A percentile compares a stretch with the other conserved stretches of the same genome.
Conservation (phyloP, 2,113 vertebrate genomes). For the Furnarius figulus region DNA sequence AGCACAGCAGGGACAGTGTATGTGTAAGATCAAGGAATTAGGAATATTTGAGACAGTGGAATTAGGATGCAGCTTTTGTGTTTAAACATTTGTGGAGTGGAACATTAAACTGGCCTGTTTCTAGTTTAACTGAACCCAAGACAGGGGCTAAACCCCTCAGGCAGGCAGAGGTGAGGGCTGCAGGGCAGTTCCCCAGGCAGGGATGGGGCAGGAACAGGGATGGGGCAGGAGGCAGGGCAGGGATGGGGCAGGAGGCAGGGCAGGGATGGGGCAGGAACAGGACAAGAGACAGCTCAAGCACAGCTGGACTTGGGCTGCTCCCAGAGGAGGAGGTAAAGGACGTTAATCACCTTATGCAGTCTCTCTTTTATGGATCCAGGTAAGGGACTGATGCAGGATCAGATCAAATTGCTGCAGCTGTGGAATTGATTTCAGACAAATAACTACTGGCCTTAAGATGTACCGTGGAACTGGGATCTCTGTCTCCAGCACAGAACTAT, state of each 20-base stretch:
- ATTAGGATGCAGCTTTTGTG: not conserved
- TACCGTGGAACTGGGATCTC: rapidly evolving
- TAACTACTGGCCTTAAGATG: not conserved
- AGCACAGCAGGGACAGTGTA: rapidly evolving
- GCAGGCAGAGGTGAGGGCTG: not conserved
- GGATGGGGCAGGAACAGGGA: no score
- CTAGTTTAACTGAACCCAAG: not conserved
- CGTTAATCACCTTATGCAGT: not conserved
- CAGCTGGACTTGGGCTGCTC: not conserved
- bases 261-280: not conserved
- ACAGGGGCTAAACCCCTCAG: not conserved
- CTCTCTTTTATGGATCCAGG: not conserved
- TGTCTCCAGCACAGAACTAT: not conserved
- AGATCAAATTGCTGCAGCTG: not conserved
- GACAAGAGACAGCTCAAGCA: not conserved
- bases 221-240: no score
- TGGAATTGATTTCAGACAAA: not conserved
- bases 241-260: no score
- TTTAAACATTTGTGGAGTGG: not conserved
- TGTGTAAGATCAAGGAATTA: rapidly evolving
- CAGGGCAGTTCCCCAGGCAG: not conserved
- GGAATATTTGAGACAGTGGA: not conserved
- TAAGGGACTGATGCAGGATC: not conserved
- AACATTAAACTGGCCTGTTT: rapidly evolving
- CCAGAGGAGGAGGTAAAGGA: not conserved